Evolutionary conservation across 2,113 vertebrate species (phyloP), one percentile per base, ranked within the genome.

Genomic region (Rhombomys opimus): DNA sequence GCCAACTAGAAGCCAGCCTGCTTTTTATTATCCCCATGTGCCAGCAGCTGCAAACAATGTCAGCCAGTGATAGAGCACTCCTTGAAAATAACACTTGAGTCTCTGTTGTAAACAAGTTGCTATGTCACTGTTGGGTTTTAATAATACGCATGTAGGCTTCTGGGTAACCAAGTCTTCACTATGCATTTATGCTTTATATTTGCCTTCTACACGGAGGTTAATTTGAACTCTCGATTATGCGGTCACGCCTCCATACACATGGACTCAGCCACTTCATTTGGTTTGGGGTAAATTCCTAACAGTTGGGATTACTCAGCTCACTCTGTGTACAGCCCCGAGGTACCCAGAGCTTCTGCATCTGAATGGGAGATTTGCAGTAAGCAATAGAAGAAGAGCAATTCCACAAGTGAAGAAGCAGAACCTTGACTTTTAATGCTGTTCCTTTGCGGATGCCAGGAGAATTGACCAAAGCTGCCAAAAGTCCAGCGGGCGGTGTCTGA

Each of bases 21-120:
- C 41, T 93, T 93, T 86, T 72, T 88, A 92, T 96, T 90, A 87
- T 75, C 46, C 35, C 86, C 86, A 68, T 77, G 93, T 87, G 89
- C 72, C 1, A 12, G 77, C 67, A 61, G 65, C 85, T 90, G 46
- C 25, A 82, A 96, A 73, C 85, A 75, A 95, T 41, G 95, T 78
- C 82, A 30, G 95, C 78, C 77, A 25, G 61, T 52, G 95, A 93
- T 89, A 84, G 87, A 93, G 59, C 38, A 12, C 23, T 70, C 25
- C 46, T 80, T 46, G n/a, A 72, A 82, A 91, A 89, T 46, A 20
- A 2, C 68, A 76, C 80, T 13, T 61, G 32, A 67, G 50, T 68
- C n/a, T 94, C 63, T 65, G 65, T 80, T 82, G 70, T 87, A 61
- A 94, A 67, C 52, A 84, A 87, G 89, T 38, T 41, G 41, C 52